phyloP scores from a whole-genome alignment of 2,113 vertebrate species.

The Hystrix cristata region DNA sequence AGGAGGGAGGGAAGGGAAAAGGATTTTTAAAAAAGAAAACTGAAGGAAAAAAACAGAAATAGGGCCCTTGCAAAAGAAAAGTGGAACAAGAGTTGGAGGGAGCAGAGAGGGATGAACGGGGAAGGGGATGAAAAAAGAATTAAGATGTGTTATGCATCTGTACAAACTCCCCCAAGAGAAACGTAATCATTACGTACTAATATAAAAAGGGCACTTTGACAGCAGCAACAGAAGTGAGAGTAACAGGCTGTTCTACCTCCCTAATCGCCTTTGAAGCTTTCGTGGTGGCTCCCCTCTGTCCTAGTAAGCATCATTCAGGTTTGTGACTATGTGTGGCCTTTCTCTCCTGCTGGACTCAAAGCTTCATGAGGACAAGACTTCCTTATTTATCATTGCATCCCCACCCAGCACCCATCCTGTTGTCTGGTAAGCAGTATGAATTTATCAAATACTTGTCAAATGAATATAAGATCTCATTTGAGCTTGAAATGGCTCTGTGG shows the following conservation, averaged over 20 bases:
- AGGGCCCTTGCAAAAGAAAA: neutral
- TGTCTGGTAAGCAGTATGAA: neutral
- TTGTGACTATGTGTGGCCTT: neutral
- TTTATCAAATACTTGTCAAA: neutral
- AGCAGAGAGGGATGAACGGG: neutral
- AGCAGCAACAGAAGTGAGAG: neutral
- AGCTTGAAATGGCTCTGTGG: neutral
- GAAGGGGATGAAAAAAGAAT: neutral
- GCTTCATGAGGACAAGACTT: neutral
- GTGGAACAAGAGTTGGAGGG: neutral
- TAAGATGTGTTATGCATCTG: neutral
- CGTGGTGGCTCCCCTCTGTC: neutral
- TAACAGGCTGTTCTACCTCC: neutral
- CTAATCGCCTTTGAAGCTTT: neutral
- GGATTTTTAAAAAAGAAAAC: neutral
- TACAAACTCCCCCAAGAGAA: neutral
- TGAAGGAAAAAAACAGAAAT: neutral
- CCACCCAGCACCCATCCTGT: neutral
- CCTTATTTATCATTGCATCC: neutral
- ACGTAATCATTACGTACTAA: neutral
- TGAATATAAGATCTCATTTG: neutral
- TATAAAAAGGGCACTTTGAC: neutral
- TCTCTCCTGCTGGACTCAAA: neutral
- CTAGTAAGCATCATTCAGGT: neutral
- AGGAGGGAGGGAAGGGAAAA: neutral